These are phyloP conservation scores for Zaprionus obscuricornis DNA, from an alignment of 2,888 invertebrate species.

Conservation along the genomic window DNA sequence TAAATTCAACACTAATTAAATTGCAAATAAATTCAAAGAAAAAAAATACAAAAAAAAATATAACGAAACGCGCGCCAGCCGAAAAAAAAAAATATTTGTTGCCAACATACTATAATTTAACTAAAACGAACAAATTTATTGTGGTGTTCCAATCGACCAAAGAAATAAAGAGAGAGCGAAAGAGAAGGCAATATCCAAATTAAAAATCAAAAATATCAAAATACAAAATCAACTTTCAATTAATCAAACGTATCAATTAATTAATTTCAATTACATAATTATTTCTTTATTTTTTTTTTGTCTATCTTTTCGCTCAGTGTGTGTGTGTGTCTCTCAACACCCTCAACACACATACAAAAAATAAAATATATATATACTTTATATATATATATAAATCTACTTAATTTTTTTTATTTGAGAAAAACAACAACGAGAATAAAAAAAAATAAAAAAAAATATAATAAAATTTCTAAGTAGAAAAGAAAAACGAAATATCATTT, in stretches of 20 bases:
- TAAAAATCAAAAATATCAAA: background rate
- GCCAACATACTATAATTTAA: slow-evolving; percentile 31
- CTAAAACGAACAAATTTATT: slow-evolving; percentile 15
- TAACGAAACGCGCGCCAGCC: slow-evolving; percentile 63
- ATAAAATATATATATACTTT: no score
- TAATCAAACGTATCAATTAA: slow-evolving; percentile 51
- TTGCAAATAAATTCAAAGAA: slow-evolving; percentile 22
- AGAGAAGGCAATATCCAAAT: no score
- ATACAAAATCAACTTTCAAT: slow-evolving; percentile 10
- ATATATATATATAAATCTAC: no score
- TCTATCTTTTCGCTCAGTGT: slow-evolving; percentile 1
- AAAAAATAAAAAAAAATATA: slow-evolving; percentile 19
- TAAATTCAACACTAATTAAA: slow-evolving; percentile 13
- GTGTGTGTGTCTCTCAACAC: slow-evolving; percentile 19
- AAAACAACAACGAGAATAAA: background rate
- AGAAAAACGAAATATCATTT: slow-evolving; percentile 21
- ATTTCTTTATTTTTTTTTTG: slow-evolving; percentile 4
- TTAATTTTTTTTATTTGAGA: slow-evolving; percentile 29
- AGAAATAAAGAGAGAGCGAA: no score
- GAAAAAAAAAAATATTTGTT: slow-evolving; percentile 16
- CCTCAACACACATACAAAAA: background rate
- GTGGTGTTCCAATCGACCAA: slow-evolving; percentile 65
- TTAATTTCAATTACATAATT: slow-evolving; percentile 52
- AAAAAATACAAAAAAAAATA: slow-evolving; percentile 23
- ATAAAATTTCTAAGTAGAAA: slow-evolving; percentile 31